Evolutionary conservation across 2,888 invertebrate genomes (phyloP).

Genomic region (Acleris literana): DNA sequence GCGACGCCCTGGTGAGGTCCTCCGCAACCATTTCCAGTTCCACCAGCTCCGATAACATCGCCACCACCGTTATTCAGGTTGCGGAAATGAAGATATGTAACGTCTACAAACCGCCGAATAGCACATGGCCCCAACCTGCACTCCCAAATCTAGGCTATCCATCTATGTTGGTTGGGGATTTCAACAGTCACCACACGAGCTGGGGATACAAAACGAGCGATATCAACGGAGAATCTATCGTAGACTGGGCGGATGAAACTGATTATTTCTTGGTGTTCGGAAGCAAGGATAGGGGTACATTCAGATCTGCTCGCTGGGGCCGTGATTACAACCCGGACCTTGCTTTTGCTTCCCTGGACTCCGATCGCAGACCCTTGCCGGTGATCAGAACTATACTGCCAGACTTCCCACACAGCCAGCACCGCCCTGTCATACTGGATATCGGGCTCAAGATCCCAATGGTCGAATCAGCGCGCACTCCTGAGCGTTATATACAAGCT

Average conservation of each 20-base stretch:
- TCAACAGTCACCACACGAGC: too few relatives aligned
- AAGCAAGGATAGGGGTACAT: conserved; percentile 1
- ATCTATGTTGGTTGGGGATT: too few relatives aligned
- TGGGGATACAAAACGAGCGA: too few relatives aligned
- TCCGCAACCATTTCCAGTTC: too few relatives aligned
- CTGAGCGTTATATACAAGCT: conserved; percentile 2
- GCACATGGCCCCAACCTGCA: too few relatives aligned
- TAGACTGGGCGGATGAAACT: background rate
- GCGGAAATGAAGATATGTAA: too few relatives aligned
- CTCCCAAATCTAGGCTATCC: too few relatives aligned
- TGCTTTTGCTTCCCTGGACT: background rate
- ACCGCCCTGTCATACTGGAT: conserved; percentile 7
- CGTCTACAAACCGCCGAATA: too few relatives aligned
- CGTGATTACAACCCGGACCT: conserved; percentile 9
- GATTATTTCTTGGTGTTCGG: background rate
- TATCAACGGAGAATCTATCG: background rate
- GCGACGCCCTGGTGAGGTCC: too few relatives aligned
- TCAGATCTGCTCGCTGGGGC: conserved; percentile 9
- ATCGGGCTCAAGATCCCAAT: conserved; percentile 4
- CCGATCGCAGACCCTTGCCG: conserved; percentile 1
- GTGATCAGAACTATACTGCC: background rate
- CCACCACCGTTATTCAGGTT: too few relatives aligned
- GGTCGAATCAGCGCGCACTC: background rate
- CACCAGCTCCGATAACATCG: too few relatives aligned
- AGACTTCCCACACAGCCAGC: conserved; percentile 6